These are phyloP conservation scores for Conger conger DNA, from an alignment of 2,113 vertebrate species.

Conservation along the genomic window DNA sequence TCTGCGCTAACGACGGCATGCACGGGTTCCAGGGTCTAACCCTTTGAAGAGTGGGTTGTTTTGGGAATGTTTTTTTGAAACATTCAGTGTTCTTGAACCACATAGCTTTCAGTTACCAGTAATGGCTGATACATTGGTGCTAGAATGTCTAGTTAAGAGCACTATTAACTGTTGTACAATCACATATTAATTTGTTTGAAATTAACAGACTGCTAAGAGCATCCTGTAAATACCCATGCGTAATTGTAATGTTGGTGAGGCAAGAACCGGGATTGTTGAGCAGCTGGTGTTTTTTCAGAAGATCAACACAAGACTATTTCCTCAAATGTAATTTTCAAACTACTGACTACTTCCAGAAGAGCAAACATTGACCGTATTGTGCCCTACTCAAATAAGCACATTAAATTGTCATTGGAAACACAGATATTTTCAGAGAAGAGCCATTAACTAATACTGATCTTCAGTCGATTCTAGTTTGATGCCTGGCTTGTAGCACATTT, in stretches of 20 bases:
- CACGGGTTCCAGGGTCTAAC: not conserved
- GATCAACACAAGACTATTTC: not conserved
- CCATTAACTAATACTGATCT: not conserved
- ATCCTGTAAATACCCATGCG: no score
- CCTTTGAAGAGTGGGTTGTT: not conserved
- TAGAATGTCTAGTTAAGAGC: no score
- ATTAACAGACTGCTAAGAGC: no score
- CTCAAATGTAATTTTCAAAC: not conserved
- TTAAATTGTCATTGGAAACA: not conserved
- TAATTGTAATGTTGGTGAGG: no score
- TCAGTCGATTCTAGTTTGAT: not conserved
- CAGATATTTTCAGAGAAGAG: not conserved
- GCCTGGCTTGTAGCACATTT: not conserved
- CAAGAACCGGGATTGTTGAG: not conserved
- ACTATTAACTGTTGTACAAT: no score
- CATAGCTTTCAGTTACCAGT: no score
- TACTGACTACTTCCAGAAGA: not conserved
- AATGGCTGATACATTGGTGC: no score
- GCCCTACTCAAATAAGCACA: not conserved
- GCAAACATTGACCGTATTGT: not conserved
- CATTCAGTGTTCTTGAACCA: no score
- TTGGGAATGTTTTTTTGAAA: not conserved
- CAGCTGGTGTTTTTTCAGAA: not conserved
- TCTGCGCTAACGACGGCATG: not conserved
- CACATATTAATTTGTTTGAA: no score